These are phyloP conservation scores for Automeris io DNA, from an alignment of 2,888 invertebrate species.

Conservation along the genomic window DNA sequence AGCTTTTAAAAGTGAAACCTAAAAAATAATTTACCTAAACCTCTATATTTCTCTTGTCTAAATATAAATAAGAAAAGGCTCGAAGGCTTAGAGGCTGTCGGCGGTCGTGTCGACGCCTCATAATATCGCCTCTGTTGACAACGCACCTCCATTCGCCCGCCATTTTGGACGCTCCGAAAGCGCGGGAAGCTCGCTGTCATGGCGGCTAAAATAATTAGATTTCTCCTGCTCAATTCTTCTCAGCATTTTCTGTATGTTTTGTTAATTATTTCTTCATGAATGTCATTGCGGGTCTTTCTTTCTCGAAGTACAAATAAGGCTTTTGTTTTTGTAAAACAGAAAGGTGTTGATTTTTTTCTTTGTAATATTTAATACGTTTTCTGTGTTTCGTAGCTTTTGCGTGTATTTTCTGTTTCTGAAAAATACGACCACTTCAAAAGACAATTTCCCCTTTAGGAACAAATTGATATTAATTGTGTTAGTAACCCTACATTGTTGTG, in stretches of 20 bases:
- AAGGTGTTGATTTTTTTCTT: constrained; percentile 34
- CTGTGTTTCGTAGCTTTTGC: constrained; percentile 12
- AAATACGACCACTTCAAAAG: constrained; percentile 9
- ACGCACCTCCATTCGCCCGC: constrained; percentile 49
- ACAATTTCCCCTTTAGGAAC: constrained; percentile 39
- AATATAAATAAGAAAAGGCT: constrained; percentile 48
- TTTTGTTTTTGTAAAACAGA: constrained; percentile 32
- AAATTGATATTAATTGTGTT: constrained; percentile 75
- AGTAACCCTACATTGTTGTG: constrained; percentile 47
- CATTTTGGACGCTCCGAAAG: constrained; percentile 53
- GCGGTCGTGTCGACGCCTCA: constrained; percentile 55
- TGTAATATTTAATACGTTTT: constrained; percentile 35
- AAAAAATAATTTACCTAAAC: constrained; percentile 41
- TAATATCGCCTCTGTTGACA: constrained; percentile 61
- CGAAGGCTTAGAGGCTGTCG: constrained; percentile 63
- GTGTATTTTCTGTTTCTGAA: not conserved
- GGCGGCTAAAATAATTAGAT: constrained; percentile 72
- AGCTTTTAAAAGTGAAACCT: not conserved
- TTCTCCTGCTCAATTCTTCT: constrained; percentile 52
- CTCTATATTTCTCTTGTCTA: constrained; percentile 47
- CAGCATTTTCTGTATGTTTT: constrained; percentile 69
- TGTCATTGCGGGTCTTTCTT: constrained; percentile 31
- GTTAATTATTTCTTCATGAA: constrained; percentile 65
- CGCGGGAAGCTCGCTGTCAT: constrained; percentile 66
- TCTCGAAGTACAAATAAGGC: constrained; percentile 18